Evolutionary conservation across 53 echinoderm and acorn worm genomes (phyloP), one percentile per base, ranked within the genome.

Genomic region (Pentamera pediparva): DNA sequence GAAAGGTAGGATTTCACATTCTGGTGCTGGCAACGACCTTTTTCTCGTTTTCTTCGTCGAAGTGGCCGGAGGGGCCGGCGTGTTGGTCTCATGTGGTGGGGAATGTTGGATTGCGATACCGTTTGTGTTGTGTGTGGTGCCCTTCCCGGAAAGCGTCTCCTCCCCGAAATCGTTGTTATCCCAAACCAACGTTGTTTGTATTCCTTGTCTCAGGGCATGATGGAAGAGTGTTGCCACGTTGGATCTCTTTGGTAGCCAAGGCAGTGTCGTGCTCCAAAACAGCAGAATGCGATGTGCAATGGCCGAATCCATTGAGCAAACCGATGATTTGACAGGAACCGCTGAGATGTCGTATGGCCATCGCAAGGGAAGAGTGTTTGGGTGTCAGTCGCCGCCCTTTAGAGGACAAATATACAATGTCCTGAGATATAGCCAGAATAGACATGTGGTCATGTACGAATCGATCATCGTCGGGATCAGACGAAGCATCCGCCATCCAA

Each of bases 121-220:
- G 35, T 81, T 89, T 31, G 89, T 89, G 77, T 81, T 81, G 57
- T 89, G 89, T n/a, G 85, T 85, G 47, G 85, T 85, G 17, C 82
- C 85, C 57, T 62, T 80, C 27, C 85, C 89, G 21, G 78, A 56
- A 11, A 78, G 74, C 35, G 81, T 85, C 43, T 41, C 67, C 79
- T 60, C 64, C 78, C 85, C 38, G 74, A 75, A 58, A 81, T 83
- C 52, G 81, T 75, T 39, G 79, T 85, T 89, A 37, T 89, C 89
- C 89, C 89, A 89, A 34, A 84, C 64, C 21, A 84, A 35, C 25
- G 89, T 89, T 47, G 78, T 81, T 39, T n/a, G 85, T 36, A 43
- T 34, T 10, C 59, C 52, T 43, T 76, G 26, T 57, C 82, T 53
- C 33, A 82, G 25, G 17, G 26, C 33, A 62, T 7, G 20, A 0